Conservation (phyloP, 92 coral and sea anemone species). For the Chrysogorgia sp. region DNA sequence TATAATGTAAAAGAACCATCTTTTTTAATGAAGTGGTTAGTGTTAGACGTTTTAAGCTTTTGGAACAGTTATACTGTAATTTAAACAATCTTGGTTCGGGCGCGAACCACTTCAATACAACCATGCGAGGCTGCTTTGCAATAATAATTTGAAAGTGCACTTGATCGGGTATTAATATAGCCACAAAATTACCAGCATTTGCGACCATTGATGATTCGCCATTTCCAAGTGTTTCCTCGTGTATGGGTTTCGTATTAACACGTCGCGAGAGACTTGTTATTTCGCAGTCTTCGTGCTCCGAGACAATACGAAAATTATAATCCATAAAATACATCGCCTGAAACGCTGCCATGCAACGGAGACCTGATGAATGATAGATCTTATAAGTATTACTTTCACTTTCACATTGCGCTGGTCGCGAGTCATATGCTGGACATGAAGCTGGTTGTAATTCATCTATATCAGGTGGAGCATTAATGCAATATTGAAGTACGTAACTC, state of each 20-base stretch:
- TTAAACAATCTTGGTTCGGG: not conserved
- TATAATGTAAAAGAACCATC: not conserved
- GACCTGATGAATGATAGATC: not conserved
- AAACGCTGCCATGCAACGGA: not conserved
- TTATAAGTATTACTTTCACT: not conserved
- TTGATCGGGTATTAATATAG: not conserved
- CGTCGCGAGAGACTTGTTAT: not conserved
- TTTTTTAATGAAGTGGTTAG: not conserved
- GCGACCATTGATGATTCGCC: not conserved
- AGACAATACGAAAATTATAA: not conserved
- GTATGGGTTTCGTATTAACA: not conserved
- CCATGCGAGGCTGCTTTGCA: not conserved
- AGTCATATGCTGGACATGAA: not conserved
- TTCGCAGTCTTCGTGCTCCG: not conserved
- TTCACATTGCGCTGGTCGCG: not conserved
- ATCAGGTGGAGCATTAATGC: not conserved
- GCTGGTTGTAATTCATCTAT: not conserved
- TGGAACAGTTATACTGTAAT: not conserved
- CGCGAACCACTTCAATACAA: not conserved
- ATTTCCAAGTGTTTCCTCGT: not conserved
- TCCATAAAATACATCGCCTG: not conserved
- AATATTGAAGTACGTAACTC: slow-evolving; percentile 1
- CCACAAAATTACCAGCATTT: not conserved
- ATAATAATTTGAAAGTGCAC: not conserved
- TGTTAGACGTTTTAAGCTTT: not conserved